These are phyloP conservation scores for Marisa cornuarietis DNA, from an alignment of 1,140 invertebrate species.

Conservation along the genomic window DNA sequence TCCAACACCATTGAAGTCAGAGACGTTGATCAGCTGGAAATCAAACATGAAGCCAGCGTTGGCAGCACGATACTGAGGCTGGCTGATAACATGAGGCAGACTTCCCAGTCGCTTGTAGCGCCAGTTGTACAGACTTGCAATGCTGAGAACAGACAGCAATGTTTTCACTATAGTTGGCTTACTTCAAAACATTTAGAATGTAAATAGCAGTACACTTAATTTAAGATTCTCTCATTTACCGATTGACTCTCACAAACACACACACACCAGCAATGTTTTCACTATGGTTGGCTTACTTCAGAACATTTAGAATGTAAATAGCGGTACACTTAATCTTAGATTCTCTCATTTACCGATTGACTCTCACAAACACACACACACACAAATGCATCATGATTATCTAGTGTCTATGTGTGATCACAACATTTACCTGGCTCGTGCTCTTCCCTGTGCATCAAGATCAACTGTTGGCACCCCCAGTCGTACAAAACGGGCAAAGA, in stretches of 20 bases:
- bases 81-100: constrained; percentile 84
- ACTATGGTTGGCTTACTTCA: too few relatives aligned
- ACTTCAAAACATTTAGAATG: too few relatives aligned
- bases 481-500: constrained; percentile 95
- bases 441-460: constrained; percentile 96
- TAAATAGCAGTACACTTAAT: too few relatives aligned
- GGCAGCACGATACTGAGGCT: constrained; percentile 85
- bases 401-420: too few relatives aligned
- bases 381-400: too few relatives aligned
- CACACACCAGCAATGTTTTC: constrained; percentile 3
- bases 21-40: constrained; percentile 96
- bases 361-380: too few relatives aligned
- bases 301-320: too few relatives aligned
- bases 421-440: constrained; percentile 75
- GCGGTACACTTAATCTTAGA: too few relatives aligned
- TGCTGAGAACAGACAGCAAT: constrained; percentile 69
- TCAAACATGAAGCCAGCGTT: constrained; percentile 94
- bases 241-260: too few relatives aligned
- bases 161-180: background rate
- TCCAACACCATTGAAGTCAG: constrained; percentile 95
- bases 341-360: too few relatives aligned
- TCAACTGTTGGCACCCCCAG: constrained; percentile 97
- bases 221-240: too few relatives aligned
- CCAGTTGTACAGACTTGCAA: constrained; percentile 97
- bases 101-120: constrained; percentile 95